phyloP scores from a whole-genome alignment of 1,140 invertebrate species.

The Drosophila sucinea region DNA sequence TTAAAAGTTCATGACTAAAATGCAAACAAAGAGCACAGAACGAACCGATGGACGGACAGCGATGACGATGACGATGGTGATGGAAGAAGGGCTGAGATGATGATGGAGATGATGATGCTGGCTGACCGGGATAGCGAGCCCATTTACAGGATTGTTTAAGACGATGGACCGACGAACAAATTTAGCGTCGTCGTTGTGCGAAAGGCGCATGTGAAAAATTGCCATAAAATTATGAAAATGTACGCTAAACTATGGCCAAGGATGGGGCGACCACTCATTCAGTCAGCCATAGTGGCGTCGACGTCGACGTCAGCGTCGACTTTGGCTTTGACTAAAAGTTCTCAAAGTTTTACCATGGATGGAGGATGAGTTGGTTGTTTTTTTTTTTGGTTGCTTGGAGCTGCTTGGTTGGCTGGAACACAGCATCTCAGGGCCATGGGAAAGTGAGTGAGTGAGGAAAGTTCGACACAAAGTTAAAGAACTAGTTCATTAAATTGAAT shows the following conservation, averaged over 20 bases:
- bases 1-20: constrained; percentile 82
- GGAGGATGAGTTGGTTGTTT: not conserved
- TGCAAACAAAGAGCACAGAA: constrained; percentile 62
- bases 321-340: constrained; percentile 35
- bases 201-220: constrained; percentile 76
- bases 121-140: constrained; percentile 8
- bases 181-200: constrained; percentile 29
- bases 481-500: constrained; percentile 32
- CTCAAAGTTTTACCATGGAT: constrained; percentile 12
- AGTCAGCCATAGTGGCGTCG: constrained; percentile 44
- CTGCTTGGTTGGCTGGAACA: not conserved
- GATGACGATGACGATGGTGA: not conserved
- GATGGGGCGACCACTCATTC: not conserved
- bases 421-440: not conserved
- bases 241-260: constrained; percentile 66
- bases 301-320: constrained; percentile 43
- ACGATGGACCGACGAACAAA: not conserved
- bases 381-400: not conserved
- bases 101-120: not conserved
- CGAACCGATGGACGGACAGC: not conserved
- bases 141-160: constrained; percentile 7
- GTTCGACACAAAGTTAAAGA: constrained; percentile 12
- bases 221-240: constrained; percentile 79
- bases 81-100: not conserved
- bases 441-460: constrained; percentile 7